These are phyloP conservation scores for Tachycineta bicolor DNA, from an alignment of 2,113 vertebrate species.

Conservation along the genomic window DNA sequence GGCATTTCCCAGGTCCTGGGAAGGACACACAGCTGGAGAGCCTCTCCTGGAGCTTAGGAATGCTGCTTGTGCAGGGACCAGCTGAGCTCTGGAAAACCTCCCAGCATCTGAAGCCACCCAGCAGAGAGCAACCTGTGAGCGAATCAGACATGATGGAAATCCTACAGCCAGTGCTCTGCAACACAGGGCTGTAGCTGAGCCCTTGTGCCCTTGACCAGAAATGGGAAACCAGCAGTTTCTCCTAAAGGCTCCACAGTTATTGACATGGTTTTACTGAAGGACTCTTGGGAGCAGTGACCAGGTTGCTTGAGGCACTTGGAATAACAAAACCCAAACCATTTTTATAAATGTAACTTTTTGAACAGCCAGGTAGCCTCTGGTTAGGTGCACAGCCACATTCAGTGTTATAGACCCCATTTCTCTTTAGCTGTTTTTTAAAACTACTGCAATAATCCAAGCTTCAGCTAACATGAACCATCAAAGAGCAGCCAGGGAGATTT, in stretches of 20 bases:
- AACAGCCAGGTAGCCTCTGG: neutral
- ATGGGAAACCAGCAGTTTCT: neutral
- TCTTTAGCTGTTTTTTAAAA: neutral
- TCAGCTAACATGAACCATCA: neutral
- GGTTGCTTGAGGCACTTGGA: neutral
- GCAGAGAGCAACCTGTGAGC: neutral
- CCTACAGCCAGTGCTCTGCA: accelerated
- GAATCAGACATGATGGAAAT: neutral
- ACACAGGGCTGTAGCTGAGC: neutral
- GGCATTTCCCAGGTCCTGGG: neutral
- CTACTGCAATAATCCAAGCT: neutral
- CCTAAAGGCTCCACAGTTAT: no score
- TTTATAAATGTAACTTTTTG: neutral
- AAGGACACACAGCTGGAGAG: neutral
- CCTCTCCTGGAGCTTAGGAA: neutral
- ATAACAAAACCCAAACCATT: neutral
- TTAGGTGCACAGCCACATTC: neutral
- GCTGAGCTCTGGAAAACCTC: neutral
- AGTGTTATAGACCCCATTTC: neutral
- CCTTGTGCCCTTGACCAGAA: neutral
- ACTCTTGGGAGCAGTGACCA: neutral
- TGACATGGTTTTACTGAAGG: neutral
- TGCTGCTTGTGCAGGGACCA: neutral
- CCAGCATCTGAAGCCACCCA: neutral
- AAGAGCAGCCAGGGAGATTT: neutral